Evolutionary conservation across 2,797 vertebrate genomes (phyloP), one percentile per base, ranked within the genome.

Genomic region (Enteromius mattozi): DNA sequence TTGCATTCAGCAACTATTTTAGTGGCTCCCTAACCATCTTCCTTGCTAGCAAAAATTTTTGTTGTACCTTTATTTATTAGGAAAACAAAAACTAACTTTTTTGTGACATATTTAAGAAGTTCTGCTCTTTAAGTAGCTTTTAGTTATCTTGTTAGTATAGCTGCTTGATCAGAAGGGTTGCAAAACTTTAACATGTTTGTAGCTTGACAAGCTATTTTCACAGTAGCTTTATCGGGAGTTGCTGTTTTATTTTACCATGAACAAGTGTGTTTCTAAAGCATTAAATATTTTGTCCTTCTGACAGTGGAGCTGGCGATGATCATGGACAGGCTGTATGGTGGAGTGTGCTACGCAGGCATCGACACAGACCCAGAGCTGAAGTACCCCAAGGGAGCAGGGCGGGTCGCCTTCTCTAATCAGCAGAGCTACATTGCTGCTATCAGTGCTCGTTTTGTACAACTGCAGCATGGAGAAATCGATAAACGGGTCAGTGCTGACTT

Each of bases 391-490:
- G 98, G 98, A 92, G 98, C 98, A 16, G 98, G 98, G 93, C 96
- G 98, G 90, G 98, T 99, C 85, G 98, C 98, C 0, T 99, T 99
- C 93, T 99, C 98, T 93, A 99, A 99, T 96, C 98, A 99, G 93
- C 98, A 99, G 95, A 99, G 98, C 94, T 99, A 99, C 96, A 99
- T 99, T 93, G 98, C 98, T 95, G 98, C 98, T 96, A 99, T 99
- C 97, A 99, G 98, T 89, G 98, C 98, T 94, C 98, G 98, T 94
- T 99, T 99, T 94, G 98, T 99, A 91, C 98, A 99, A 94, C 97
- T 99, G 95, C 98, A 99, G 96, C 98, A 99, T 88, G 98, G 98
- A 92, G 98, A 99, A 92, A 99, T 99, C 93, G 98, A 99, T 97
- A 99, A 99, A 97, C 97, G 98, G 97, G 98, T 99, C 94, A 96